Evolutionary conservation across 1,140 invertebrate species (phyloP).

Genomic region (Bombus confusus): DNA sequence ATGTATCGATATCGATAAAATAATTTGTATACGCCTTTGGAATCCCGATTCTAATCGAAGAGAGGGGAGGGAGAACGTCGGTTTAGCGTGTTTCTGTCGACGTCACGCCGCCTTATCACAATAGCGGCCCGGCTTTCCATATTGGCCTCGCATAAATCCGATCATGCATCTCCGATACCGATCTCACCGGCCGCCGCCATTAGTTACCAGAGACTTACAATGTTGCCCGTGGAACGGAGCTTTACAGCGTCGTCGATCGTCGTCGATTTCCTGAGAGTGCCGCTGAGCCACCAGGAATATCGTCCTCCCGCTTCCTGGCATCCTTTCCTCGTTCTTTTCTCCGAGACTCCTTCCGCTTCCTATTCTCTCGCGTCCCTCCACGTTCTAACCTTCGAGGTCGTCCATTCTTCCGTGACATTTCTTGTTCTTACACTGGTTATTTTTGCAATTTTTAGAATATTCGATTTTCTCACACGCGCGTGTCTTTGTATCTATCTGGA

Average conservation of each 20-base stretch:
- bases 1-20: slow-evolving; percentile 22
- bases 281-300: slow-evolving; percentile 56
- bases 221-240: slow-evolving; percentile 27
- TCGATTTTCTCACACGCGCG: not conserved
- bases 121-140: slow-evolving; percentile 27
- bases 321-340: not conserved
- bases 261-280: slow-evolving; percentile 48
- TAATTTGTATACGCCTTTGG: slow-evolving; percentile 27
- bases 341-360: slow-evolving; percentile 34
- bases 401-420: slow-evolving; percentile 10
- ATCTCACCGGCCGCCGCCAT: slow-evolving; percentile 31
- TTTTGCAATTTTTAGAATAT: not conserved
- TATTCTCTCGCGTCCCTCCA: slow-evolving; percentile 35
- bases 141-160: slow-evolving; percentile 44
- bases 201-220: slow-evolving; percentile 39
- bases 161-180: slow-evolving; percentile 44
- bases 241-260: slow-evolving; percentile 52
- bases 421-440: not conserved
- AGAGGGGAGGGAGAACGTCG: not conserved
- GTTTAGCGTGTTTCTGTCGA: slow-evolving; percentile 15
- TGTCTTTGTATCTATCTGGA: too few species aligned
- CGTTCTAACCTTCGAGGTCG: not conserved
- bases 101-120: slow-evolving; percentile 36
- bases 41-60: slow-evolving; percentile 25
- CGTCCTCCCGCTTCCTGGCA: slow-evolving; percentile 6